Conservation (phyloP, 2,888 invertebrate species). For the Tholera decimalis region DNA sequence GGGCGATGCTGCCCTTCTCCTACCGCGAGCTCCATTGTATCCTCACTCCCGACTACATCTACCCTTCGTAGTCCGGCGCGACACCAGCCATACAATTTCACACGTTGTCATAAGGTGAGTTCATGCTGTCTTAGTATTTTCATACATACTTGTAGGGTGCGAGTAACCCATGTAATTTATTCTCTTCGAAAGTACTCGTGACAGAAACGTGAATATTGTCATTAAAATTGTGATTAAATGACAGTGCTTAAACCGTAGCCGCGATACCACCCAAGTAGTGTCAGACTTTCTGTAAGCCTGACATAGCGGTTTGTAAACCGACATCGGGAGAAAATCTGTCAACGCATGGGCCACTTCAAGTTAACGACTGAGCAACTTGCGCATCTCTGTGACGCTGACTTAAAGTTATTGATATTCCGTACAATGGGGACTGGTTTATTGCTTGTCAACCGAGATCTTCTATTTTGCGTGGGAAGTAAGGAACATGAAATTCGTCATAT, state of each 20-base stretch:
- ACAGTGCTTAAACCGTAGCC: conserved; percentile 27
- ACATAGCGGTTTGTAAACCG: conserved; percentile 66
- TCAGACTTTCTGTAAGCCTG: conserved; percentile 52
- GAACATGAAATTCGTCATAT: conserved; percentile 59
- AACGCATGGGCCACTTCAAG: conserved; percentile 72
- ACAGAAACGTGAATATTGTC: conserved; percentile 6
- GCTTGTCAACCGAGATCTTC: conserved; percentile 69
- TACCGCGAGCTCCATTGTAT: conserved; percentile 97
- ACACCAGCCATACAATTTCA: conserved; percentile 93
- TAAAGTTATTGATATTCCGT: conserved; percentile 71
- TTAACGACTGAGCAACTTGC: conserved; percentile 68
- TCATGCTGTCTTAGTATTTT: not conserved
- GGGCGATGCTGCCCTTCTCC: conserved; percentile 95
- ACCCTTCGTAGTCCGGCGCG: conserved; percentile 96
- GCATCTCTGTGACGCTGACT: conserved; percentile 70
- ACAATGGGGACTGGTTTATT: conserved; percentile 74
- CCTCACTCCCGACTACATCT: conserved; percentile 97
- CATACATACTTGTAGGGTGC: not conserved
- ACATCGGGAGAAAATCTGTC: conserved; percentile 72
- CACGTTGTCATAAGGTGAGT: conserved; percentile 96
- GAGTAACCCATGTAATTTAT: conserved; percentile 11
- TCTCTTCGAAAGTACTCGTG: conserved; percentile 1
- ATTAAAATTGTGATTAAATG: conserved; percentile 32
- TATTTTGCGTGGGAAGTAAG: conserved; percentile 70
- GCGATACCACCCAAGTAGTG: conserved; percentile 67